Evolutionary conservation across 2,888 invertebrate species (phyloP).

Genomic region (Perizoma flavofasciatum): DNA sequence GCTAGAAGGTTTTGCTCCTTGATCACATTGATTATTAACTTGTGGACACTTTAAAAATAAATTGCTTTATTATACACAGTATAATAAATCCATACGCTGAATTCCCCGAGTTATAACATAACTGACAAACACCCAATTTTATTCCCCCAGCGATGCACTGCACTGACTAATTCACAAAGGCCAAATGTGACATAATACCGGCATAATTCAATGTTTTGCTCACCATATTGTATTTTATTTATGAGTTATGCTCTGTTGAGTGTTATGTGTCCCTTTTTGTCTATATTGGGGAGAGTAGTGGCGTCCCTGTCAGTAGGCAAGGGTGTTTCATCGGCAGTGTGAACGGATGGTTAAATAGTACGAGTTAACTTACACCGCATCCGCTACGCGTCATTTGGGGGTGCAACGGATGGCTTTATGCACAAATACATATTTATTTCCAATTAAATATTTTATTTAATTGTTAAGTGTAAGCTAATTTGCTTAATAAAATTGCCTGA

Average conservation of each 20-base stretch:
- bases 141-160: conserved; percentile 65
- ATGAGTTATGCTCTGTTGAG: conserved; percentile 80
- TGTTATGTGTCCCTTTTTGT: conserved; percentile 56
- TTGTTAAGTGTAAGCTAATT: too few species aligned
- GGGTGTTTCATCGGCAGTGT: conserved; percentile 76
- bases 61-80: conserved; percentile 44
- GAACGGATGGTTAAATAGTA: conserved; percentile 82
- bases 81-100: conserved; percentile 61
- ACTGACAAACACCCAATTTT: conserved; percentile 65
- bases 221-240: conserved; percentile 85
- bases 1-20: too few species aligned
- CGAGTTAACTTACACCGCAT: conserved; percentile 82
- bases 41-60: conserved; percentile 34
- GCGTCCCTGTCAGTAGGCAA: conserved; percentile 59
- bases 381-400: conserved; percentile 79
- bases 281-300: conserved; percentile 39
- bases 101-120: conserved; percentile 60
- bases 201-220: conserved; percentile 85
- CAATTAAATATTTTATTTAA: too few species aligned
- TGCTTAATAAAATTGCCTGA: too few species aligned
- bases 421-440: conserved; percentile 22
- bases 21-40: conserved; percentile 15
- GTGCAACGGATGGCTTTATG: conserved; percentile 62
- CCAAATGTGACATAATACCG: conserved; percentile 84
- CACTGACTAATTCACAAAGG: conserved; percentile 80